Evolutionary conservation across 2,888 invertebrate genomes (phyloP).

Genomic region (Gandaritis pyraliata): DNA sequence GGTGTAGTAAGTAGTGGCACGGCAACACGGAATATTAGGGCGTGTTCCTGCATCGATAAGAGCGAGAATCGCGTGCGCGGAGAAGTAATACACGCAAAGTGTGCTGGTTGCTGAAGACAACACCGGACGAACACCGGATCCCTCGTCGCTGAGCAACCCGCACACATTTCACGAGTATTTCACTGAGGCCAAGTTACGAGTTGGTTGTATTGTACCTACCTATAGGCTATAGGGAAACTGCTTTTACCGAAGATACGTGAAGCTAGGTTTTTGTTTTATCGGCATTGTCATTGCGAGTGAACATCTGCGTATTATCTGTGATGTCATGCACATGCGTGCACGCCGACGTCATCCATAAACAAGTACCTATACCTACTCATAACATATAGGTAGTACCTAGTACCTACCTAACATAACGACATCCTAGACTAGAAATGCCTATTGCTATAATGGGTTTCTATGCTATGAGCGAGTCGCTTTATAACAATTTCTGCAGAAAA

Average conservation of each 20-base stretch:
- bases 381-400: too few species aligned
- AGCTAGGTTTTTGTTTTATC: slow-evolving; percentile 31
- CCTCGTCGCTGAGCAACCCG: slow-evolving; percentile 74
- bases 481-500: not conserved
- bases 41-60: slow-evolving; percentile 54
- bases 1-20: slow-evolving; percentile 70
- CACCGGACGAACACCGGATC: slow-evolving; percentile 75
- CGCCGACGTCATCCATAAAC: slow-evolving; percentile 12
- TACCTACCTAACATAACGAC: too few species aligned
- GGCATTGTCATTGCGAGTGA: slow-evolving; percentile 19
- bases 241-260: slow-evolving; percentile 29
- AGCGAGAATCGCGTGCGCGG: slow-evolving; percentile 58
- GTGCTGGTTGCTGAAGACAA: slow-evolving; percentile 77
- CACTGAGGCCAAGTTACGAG: slow-evolving; percentile 50
- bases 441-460: slow-evolving; percentile 3
- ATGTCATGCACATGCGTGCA: slow-evolving; percentile 12
- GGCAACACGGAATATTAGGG: slow-evolving; percentile 58
- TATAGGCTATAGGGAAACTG: slow-evolving; percentile 29
- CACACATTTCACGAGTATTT: slow-evolving; percentile 65
- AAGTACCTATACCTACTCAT: slow-evolving; percentile 11
- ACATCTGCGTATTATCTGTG: slow-evolving; percentile 3
- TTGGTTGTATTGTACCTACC: slow-evolving; percentile 9
- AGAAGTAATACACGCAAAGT: slow-evolving; percentile 62
- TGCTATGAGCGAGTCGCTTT: not conserved
- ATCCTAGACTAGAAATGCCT: not conserved